Percentiles rank a stretch among this genome's conserved stretches.
Conservation (phyloP, 2,113 vertebrate genomes). For the Haemorhous mexicanus region DNA sequence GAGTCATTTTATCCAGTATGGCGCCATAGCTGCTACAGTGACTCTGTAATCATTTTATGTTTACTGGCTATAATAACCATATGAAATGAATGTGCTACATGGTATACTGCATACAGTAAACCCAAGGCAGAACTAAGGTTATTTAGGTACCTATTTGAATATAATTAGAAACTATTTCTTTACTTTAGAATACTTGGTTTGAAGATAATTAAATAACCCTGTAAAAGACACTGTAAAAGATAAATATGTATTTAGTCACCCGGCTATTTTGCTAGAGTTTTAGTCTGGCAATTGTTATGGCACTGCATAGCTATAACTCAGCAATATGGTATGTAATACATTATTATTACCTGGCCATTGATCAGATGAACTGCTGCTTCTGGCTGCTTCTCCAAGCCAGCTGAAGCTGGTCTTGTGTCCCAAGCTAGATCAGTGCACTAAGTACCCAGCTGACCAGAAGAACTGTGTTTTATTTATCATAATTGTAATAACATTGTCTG, state of each 20-base stretch:
- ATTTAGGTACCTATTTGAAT: not conserved
- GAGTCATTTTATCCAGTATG: not conserved
- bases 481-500: not conserved
- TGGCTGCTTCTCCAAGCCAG: not conserved
- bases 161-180: constrained; percentile 13
- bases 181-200: not conserved
- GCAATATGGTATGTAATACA: not conserved
- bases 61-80: constrained; percentile 9
- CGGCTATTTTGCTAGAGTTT: not conserved
- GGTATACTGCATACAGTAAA: constrained; percentile 8
- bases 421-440: not conserved
- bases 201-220: not conserved
- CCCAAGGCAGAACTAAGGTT: not conserved
- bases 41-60: constrained; percentile 12
- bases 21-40: not conserved
- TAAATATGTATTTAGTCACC: constrained; percentile 1
- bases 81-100: not conserved
- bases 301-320: constrained; percentile 6
- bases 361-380: constrained; percentile 25
- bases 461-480: not conserved
- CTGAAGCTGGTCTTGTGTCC: not conserved
- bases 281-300: not conserved
- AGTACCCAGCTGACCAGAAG: not conserved
- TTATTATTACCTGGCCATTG: constrained; percentile 38
- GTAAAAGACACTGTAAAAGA: constrained; percentile 16